Evolutionary conservation across 2,113 vertebrate genomes (phyloP), one percentile per base, ranked within the genome.

Genomic region (Ammodytes dubius): DNA sequence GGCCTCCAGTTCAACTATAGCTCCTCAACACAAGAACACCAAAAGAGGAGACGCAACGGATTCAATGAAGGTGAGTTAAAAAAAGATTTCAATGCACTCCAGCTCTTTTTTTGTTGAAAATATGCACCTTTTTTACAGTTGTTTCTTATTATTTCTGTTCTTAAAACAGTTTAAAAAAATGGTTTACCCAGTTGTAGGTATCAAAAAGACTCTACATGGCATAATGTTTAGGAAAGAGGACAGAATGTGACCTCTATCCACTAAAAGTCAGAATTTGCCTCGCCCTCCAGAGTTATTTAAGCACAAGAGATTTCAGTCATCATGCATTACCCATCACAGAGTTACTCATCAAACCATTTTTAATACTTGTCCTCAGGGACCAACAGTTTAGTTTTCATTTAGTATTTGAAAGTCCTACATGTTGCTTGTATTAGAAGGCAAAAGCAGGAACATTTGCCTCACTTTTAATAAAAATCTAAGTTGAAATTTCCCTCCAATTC

Each of bases 51-150:
- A 53, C 8, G 1, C 80, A 40, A 4, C 58, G 61, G 57, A 60
- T 15, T 52, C 73, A 72, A 3, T 35, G 1, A 78, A 90, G 89
- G 92, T 92, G 88, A 86, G 91, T 87, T 65, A 64, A 61, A 57
- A 67, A 1, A 0, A 14, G 35, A 6, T 66, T 64, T 2, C 11
- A 53, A 14, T 45, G 37, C 59, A 9, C 39, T 74, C 27, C 5
- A 63, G 19, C 15, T 50, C 0, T 10, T n/a, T 59, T 59, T 45
- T 14, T 27, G 50, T 37, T 35, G 54, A 14, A 40, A 67, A 54
- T 11, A 10, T 47, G 19, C 14, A 3, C 8, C 19, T 6, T 49
- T 64, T 53, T 35, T 27, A 70, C 19, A 12, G 12, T 56, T 1
- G 43, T 11, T 57, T 77, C 49, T 14, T 37, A 17, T 50, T 35